phyloP scores from a whole-genome alignment of 2,797 vertebrate species.

The Danionella dracula region DNA sequence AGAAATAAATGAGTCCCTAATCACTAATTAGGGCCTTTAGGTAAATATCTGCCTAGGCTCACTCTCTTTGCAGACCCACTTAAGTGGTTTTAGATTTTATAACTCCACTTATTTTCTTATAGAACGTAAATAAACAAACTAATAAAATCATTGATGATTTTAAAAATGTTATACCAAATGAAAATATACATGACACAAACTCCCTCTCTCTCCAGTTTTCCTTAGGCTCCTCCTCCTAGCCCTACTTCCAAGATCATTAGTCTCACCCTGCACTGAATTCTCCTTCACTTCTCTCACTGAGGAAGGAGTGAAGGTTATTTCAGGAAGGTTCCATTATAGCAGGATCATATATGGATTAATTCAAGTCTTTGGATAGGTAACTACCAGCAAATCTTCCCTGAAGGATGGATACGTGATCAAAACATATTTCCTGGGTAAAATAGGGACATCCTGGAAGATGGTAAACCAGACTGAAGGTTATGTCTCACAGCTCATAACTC shows the following conservation, averaged over 20 bases:
- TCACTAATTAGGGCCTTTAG: no score
- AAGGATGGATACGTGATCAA: constrained; percentile 9
- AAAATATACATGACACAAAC: no score
- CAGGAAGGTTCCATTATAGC: neutral
- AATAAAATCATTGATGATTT: no score
- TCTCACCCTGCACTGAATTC: constrained; percentile 18
- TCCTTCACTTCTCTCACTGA: constrained; percentile 1
- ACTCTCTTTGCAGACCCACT: no score
- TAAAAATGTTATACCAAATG: no score
- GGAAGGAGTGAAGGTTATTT: constrained; percentile 13
- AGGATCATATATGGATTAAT: neutral
- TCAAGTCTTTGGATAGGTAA: constrained; percentile 7
- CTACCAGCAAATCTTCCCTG: neutral
- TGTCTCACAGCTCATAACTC: constrained; percentile 27
- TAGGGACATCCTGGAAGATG: constrained; percentile 10
- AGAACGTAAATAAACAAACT: no score
- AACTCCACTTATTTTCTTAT: no score
- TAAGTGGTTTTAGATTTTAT: no score
- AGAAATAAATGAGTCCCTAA: no score
- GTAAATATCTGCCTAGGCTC: no score
- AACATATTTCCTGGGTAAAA: neutral
- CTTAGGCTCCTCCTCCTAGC: constrained; percentile 15
- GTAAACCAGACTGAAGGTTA: constrained; percentile 28
- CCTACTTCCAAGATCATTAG: constrained; percentile 29
- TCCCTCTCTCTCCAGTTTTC: neutral